Evolutionary conservation across 2,888 invertebrate species (phyloP).

Genomic region (Tetragonisca angustula): DNA sequence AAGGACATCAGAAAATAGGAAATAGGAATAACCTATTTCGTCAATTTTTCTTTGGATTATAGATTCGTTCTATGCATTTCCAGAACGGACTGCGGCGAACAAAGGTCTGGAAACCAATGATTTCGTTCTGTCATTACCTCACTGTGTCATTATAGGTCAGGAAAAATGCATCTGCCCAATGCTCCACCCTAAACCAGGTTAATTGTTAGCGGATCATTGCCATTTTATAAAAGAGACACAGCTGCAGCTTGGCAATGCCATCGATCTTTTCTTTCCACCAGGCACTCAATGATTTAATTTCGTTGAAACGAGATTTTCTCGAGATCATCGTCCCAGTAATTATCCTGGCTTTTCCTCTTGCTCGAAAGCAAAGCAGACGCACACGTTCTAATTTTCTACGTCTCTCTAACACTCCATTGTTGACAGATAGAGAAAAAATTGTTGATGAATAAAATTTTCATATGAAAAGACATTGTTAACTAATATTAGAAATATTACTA

Average conservation of each 20-base stretch:
- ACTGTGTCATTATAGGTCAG: slow-evolving; percentile 74
- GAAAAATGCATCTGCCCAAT: slow-evolving; percentile 72
- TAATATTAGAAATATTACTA: no score
- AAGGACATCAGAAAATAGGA: no score
- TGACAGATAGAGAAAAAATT: not conserved
- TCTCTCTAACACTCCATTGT: not conserved
- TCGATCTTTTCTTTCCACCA: slow-evolving; percentile 9
- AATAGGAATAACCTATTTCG: no score
- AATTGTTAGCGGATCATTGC: slow-evolving; percentile 60
- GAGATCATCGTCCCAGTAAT: not conserved
- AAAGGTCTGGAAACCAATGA: not conserved
- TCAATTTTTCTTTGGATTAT: no score
- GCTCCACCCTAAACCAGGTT: slow-evolving; percentile 51
- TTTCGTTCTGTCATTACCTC: slow-evolving; percentile 4
- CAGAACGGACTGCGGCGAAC: not conserved
- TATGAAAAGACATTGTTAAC: no score
- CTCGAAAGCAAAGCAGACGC: not conserved
- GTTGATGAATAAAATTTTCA: not conserved
- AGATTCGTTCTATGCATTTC: no score
- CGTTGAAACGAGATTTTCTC: not conserved
- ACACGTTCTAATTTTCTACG: not conserved
- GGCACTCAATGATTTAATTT: slow-evolving; percentile 35
- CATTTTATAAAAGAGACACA: slow-evolving; percentile 23
- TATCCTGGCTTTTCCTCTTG: not conserved
- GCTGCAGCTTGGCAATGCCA: slow-evolving; percentile 25